These are phyloP conservation scores for Cossypha dichroa DNA, from an alignment of 2,797 vertebrate species.

Conservation along the genomic window DNA sequence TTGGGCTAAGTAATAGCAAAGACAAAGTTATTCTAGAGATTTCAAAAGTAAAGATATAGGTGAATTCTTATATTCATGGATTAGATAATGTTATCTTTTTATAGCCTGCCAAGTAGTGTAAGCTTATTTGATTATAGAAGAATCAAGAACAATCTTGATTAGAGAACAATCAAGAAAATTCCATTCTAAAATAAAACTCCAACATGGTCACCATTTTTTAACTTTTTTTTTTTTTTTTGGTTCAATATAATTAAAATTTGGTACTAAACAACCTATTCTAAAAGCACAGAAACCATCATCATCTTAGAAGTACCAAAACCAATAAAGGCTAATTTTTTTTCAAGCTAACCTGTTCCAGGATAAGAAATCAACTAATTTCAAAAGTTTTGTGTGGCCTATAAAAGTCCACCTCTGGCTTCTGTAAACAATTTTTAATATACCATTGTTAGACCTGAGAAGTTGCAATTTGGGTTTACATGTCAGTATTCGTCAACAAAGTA, in stretches of 20 bases:
- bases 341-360: not conserved
- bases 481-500: conserved; percentile 38
- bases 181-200: not conserved
- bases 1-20: not conserved
- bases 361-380: not conserved
- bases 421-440: not conserved
- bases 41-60: not conserved
- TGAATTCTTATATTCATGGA: not conserved
- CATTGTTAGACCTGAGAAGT: conserved; percentile 1
- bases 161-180: not conserved
- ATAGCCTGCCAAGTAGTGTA: not conserved
- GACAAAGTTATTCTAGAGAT: not conserved
- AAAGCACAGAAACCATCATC: not conserved
- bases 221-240: not conserved
- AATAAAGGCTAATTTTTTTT: not conserved
- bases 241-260: not conserved
- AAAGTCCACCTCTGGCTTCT: not conserved
- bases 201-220: not conserved
- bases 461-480: conserved; percentile 26
- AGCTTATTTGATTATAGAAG: not conserved
- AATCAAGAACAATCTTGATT: too few relatives aligned
- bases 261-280: not conserved
- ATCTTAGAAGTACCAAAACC: not conserved
- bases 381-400: not conserved
- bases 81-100: not conserved